Conservation (phyloP, 2,888 invertebrate genomes). For the Agapetus fuscipes region DNA sequence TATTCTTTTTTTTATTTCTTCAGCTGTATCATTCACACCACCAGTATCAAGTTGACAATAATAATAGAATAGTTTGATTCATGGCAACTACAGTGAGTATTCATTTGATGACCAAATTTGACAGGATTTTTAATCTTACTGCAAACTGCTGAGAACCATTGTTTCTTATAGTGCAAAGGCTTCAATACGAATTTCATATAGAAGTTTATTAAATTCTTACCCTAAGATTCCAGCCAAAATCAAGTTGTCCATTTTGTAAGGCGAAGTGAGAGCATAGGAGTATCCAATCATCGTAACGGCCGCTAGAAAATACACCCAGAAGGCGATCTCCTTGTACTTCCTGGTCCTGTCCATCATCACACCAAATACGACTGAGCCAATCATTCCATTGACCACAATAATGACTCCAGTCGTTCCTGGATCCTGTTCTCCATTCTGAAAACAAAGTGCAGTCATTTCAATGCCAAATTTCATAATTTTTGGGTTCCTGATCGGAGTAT, state of each 20-base stretch:
- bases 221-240: conserved; percentile 10
- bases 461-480: conserved; percentile 1
- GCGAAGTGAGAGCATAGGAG: conserved; percentile 40
- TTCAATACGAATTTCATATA: too few species aligned
- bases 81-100: too few species aligned
- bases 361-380: conserved; percentile 54
- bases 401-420: conserved; percentile 53
- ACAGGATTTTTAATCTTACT: too few species aligned
- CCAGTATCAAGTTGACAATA: too few species aligned
- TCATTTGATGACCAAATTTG: too few species aligned
- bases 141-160: too few species aligned
- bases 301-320: conserved; percentile 47
- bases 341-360: conserved; percentile 54
- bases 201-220: conserved; percentile 4
- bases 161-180: too few species aligned
- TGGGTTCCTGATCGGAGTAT: too few species aligned
- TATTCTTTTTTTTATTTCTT: too few species aligned
- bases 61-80: too few species aligned
- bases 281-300: conserved; percentile 51
- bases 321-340: conserved; percentile 51
- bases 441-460: conserved; percentile 11
- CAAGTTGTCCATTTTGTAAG: not conserved
- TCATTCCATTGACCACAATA: conserved; percentile 52
- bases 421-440: conserved; percentile 40
- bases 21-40: too few species aligned